phyloP scores from a whole-genome alignment of 2,113 vertebrate genomes.

The Aegypius monachus region DNA sequence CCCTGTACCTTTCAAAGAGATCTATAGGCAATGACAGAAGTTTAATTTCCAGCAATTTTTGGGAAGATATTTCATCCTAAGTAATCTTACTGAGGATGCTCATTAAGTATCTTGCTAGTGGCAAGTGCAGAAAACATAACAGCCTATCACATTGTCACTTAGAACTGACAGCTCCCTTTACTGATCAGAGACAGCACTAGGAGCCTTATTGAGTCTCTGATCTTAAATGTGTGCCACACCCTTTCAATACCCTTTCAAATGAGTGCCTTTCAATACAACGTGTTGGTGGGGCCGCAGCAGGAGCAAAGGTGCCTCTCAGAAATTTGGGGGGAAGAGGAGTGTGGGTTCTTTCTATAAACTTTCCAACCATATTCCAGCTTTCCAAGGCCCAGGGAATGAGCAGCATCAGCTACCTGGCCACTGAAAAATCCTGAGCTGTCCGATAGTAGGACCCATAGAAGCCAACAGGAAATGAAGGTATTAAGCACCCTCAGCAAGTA shows the following conservation, averaged over 20 bases:
- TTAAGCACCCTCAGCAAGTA: neutral
- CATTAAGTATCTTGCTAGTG: neutral
- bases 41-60: neutral
- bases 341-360: neutral
- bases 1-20: neutral
- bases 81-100: neutral
- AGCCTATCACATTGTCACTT: neutral
- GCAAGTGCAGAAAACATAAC: neutral
- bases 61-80: neutral
- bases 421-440: neutral
- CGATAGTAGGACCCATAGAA: neutral
- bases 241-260: neutral
- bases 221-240: neutral
- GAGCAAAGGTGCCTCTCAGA: neutral
- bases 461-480: neutral
- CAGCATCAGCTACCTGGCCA: neutral
- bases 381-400: neutral
- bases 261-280: neutral
- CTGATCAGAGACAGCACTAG: neutral
- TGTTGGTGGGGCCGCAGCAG: neutral
- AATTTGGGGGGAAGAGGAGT: neutral
- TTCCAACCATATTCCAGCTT: neutral
- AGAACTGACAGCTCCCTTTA: neutral
- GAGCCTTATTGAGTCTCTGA: neutral
- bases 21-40: neutral